These are phyloP conservation scores for Myotis planiceps DNA, from an alignment of 2,797 vertebrate genomes.

Conservation along the genomic window DNA sequence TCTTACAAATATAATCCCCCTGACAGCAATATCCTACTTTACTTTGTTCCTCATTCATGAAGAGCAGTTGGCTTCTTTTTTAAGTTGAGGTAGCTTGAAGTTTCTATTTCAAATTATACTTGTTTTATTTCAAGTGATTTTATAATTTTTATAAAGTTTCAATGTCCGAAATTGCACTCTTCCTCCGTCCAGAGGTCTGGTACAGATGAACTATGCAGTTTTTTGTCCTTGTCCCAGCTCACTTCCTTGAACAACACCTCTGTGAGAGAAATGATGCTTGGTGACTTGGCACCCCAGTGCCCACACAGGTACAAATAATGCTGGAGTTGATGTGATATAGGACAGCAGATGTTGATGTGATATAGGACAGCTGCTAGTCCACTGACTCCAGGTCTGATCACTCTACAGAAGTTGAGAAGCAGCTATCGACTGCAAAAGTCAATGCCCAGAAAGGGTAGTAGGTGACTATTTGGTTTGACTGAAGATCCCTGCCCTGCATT, in stretches of 20 bases:
- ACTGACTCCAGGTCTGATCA: background rate
- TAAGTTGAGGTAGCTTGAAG: background rate
- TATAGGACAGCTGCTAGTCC: background rate
- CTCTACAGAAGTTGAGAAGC: background rate
- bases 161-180: background rate
- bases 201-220: background rate
- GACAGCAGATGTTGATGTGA: background rate
- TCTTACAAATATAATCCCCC: background rate
- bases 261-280: background rate
- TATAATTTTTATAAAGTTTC: background rate
- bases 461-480: background rate
- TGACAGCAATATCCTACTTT: constrained; percentile 32
- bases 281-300: background rate
- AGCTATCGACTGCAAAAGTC: background rate
- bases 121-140: constrained; percentile 21
- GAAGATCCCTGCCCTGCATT: background rate
- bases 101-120: constrained; percentile 5
- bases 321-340: background rate
- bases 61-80: background rate
- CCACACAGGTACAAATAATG: background rate
- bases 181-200: background rate
- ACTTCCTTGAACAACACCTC: background rate
- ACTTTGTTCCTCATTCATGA: constrained; percentile 39
- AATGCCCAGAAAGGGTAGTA: background rate
- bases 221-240: background rate